Evolutionary conservation across 2,797 vertebrate genomes (phyloP).

Genomic region (Fistularia commersonii): DNA sequence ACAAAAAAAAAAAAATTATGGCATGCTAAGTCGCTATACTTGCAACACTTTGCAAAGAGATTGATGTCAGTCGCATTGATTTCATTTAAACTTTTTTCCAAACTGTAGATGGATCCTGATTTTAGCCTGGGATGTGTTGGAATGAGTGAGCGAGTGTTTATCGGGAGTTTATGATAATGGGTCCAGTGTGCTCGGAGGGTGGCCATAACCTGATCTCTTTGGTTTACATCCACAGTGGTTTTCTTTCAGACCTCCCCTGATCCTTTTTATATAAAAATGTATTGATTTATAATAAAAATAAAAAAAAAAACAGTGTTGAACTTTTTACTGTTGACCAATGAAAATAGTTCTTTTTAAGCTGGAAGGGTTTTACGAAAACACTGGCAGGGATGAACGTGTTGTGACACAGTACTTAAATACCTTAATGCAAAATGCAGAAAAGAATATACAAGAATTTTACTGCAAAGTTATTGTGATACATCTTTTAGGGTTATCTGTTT

Average conservation of each 20-base stretch:
- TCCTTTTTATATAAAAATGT: slow-evolving; percentile 77
- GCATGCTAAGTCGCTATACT: slow-evolving; percentile 59
- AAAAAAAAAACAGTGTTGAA: slow-evolving; percentile 80
- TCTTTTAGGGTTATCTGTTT: too few species aligned
- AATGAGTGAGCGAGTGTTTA: slow-evolving; percentile 48
- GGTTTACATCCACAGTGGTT: slow-evolving; percentile 74
- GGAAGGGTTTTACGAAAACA: too few species aligned
- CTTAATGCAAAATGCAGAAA: too few species aligned
- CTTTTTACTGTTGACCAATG: slow-evolving; percentile 60
- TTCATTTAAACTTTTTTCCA: slow-evolving; percentile 42
- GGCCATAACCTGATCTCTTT: slow-evolving; percentile 58
- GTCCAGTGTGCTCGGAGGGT: slow-evolving; percentile 47
- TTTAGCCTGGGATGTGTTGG: slow-evolving; percentile 38
- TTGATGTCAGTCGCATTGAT: slow-evolving; percentile 53
- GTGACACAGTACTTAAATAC: too few species aligned
- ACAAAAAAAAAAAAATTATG: slow-evolving; percentile 50
- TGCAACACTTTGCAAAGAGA: slow-evolving; percentile 62
- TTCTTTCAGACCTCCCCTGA: slow-evolving; percentile 67
- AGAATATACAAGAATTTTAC: too few species aligned
- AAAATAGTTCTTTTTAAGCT: too few species aligned
- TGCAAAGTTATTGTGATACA: too few species aligned
- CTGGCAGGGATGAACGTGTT: too few species aligned
- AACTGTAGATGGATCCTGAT: slow-evolving; percentile 41
- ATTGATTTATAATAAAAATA: slow-evolving; percentile 83
- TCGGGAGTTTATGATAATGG: slow-evolving; percentile 36